phyloP scores from a whole-genome alignment of 2,888 invertebrate species.

The Caenorhabditis parvicauda region DNA sequence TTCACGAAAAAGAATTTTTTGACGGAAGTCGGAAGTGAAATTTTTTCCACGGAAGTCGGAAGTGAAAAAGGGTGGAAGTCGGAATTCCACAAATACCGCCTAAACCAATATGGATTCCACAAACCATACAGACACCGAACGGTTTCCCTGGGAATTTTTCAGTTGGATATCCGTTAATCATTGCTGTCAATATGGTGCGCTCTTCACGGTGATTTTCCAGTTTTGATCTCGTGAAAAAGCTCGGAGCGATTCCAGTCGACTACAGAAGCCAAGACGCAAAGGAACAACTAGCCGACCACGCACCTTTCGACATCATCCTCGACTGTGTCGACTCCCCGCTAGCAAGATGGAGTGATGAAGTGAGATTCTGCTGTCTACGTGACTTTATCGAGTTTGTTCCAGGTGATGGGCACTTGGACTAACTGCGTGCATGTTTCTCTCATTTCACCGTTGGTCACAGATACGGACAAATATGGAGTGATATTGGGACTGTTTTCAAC shows the following conservation, averaged over 20 bases:
- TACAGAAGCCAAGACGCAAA: conserved; percentile 72
- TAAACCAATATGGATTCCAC: no score
- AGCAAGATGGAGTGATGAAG: conserved; percentile 45
- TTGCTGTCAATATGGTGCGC: no score
- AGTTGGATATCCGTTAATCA: no score
- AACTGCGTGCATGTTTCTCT: conserved; percentile 77
- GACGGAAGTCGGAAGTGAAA: no score
- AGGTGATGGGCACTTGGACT: conserved; percentile 68
- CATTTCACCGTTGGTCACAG: conserved; percentile 77
- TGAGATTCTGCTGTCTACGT: conserved; percentile 1
- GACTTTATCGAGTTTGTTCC: not conserved
- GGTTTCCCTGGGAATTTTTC: no score
- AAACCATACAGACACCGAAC: no score
- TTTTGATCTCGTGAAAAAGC: conserved; percentile 66
- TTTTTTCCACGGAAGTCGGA: no score
- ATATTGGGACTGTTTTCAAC: conserved; percentile 42
- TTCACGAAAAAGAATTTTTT: no score
- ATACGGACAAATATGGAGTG: conserved; percentile 70
- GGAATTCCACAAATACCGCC: no score
- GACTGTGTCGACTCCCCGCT: conserved; percentile 73
- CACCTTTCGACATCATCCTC: conserved; percentile 79
- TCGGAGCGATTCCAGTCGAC: conserved; percentile 77
- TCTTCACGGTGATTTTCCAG: no score
- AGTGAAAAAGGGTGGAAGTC: no score
- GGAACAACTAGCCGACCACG: conserved; percentile 69